A percentile compares a stretch with the other conserved stretches of the same genome.
phyloP scores from a whole-genome alignment of 2,888 invertebrate genomes.

The Baronia brevicornis region DNA sequence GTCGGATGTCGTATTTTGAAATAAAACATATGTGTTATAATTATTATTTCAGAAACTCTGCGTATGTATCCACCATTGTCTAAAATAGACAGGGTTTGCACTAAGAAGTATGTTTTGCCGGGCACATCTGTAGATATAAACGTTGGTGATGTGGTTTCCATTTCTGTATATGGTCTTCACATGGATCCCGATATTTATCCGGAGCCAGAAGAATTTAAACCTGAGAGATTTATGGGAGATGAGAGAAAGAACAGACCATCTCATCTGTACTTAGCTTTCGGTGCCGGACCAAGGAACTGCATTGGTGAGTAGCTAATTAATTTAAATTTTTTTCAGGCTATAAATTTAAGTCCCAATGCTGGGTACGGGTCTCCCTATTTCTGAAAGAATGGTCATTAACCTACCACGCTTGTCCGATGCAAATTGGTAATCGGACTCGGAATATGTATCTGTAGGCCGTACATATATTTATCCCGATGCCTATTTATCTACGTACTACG shows the following conservation, averaged over 20 bases:
- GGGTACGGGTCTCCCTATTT: too few relatives aligned
- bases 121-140: conserved; percentile 56
- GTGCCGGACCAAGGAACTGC: conserved; percentile 69
- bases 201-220: conserved; percentile 68
- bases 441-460: too few relatives aligned
- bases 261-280: conserved; percentile 71
- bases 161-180: conserved; percentile 69
- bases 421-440: too few relatives aligned
- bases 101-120: conserved; percentile 70
- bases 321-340: conserved; percentile 4
- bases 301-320: conserved; percentile 53
- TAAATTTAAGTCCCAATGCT: conserved; percentile 2
- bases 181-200: conserved; percentile 73
- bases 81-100: conserved; percentile 69
- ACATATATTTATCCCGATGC: too few relatives aligned
- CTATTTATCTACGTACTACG: too few relatives aligned
- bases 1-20: too few relatives aligned
- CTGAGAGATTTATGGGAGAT: conserved; percentile 73
- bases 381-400: too few relatives aligned
- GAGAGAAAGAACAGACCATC: conserved; percentile 65
- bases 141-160: conserved; percentile 57
- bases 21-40: neutral
- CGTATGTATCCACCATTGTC: conserved; percentile 75
- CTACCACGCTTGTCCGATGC: too few relatives aligned
- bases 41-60: conserved; percentile 66